These are phyloP conservation scores for Zophobas morio DNA, from an alignment of 1,140 invertebrate species.

Conservation along the genomic window DNA sequence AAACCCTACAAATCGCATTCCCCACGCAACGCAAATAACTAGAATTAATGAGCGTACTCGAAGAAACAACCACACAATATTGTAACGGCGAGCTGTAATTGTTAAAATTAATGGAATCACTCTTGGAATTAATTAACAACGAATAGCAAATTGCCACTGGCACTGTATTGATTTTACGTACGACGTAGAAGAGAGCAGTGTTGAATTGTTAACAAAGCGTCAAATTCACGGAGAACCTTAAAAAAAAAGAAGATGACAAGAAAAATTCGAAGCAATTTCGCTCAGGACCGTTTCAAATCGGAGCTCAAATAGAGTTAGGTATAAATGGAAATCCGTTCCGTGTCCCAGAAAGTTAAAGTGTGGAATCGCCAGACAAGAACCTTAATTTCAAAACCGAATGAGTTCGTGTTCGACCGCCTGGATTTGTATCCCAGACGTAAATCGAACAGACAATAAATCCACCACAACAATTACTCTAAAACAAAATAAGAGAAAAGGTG, in stretches of 20 bases:
- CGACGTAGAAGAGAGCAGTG: too few relatives aligned
- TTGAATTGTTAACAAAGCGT: too few relatives aligned
- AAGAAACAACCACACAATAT: constrained; percentile 6
- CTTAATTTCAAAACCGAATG: not conserved
- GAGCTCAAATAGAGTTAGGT: not conserved
- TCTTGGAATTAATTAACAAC: constrained; percentile 8
- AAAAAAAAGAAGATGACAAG: not conserved
- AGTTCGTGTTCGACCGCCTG: not conserved
- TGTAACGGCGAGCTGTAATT: constrained; percentile 5
- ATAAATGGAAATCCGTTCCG: not conserved
- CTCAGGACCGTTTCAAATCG: constrained; percentile 4
- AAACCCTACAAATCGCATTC: constrained; percentile 6
- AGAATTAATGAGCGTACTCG: constrained; percentile 10
- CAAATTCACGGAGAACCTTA: not conserved
- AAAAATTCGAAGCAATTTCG: constrained; percentile 18
- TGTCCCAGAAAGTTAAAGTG: not conserved
- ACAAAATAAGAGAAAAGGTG: too few relatives aligned
- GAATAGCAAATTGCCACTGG: not conserved
- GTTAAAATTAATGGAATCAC: constrained; percentile 10
- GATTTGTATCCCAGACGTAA: not conserved
- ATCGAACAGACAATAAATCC: not conserved
- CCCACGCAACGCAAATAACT: not conserved
- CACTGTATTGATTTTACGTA: not conserved
- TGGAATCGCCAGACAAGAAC: not conserved
- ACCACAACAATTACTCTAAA: not conserved